Base-by-base conservation (phyloP, 1,140 invertebrate genomes). In the Triops cancriformis region DNA sequence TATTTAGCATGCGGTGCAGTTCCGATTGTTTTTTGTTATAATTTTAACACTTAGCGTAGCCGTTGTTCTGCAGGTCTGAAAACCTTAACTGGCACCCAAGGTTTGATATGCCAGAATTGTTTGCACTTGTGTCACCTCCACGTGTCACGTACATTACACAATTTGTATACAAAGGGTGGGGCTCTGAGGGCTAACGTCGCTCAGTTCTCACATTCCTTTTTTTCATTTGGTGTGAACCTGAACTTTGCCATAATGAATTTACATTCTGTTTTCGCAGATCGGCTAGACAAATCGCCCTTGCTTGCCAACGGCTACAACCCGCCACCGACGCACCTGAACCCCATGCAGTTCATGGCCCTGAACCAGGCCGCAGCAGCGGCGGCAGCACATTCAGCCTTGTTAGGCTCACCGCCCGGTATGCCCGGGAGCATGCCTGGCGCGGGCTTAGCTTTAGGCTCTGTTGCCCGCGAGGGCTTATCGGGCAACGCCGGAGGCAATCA, bases 231-330 rank as follows among this genome's bases (percentile, higher is more conserved):
- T 37, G 31, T 7, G 2, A 37, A 2, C 31, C 31, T 37, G 14
- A 64, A 64, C 51, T 64, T 64, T 64, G 23, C 23, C 51, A 14
- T n/a, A 23, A 18, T 64, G 18, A 64, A 6, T 64, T 64, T 6
- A 14, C 0, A 64, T 64, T 64, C 23, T 64, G 14, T n/a, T 64
- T 23, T 94, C 87, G 92, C 94, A 84, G 90, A 92, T 73, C 88
- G 93, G 79, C 86, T 95, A 88, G 94, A 96, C 84, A 97, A 97
- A 85, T 95, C 93, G 28, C 94, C 94, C 26, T 87, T 96, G 9
- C 86, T 97, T 76, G 92, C 94, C 43, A 97, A 97, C 83, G 95
- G 95, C 43, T 97, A 97, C 88, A 96, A 96, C 86, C 43, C 78
- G 5, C 93, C 93, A 76, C 94, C 94, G 73, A 95, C 94, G 80